These are phyloP conservation scores for Aromia moschata DNA, from an alignment of 2,888 invertebrate genomes.

Conservation along the genomic window DNA sequence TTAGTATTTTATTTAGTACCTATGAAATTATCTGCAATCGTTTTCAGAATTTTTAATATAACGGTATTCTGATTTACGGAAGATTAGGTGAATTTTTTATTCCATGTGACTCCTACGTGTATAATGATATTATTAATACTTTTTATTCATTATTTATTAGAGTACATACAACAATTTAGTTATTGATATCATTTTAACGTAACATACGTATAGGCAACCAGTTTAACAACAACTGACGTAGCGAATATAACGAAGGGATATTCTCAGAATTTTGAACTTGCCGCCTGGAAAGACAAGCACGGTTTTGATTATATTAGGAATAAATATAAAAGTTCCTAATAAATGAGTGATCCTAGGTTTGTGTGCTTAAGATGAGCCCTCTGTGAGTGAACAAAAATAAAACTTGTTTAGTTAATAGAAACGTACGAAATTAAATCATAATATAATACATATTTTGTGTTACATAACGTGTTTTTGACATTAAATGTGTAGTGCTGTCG, in stretches of 20 bases:
- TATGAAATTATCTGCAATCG: too few relatives aligned
- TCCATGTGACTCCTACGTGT: too few relatives aligned
- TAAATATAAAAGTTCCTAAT: slow-evolving; percentile 16
- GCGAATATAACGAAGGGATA: too few relatives aligned
- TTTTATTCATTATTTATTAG: too few relatives aligned
- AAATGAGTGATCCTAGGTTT: slow-evolving; percentile 15
- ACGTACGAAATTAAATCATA: slow-evolving; percentile 22
- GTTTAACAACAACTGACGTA: background rate
- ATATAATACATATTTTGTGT: slow-evolving; percentile 31
- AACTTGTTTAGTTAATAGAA: slow-evolving; percentile 22
- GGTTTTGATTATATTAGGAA: background rate
- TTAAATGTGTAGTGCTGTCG: slow-evolving; percentile 40
- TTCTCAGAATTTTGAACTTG: background rate
- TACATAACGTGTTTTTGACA: slow-evolving; percentile 40
- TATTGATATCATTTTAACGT: too few relatives aligned
- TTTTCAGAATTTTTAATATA: too few relatives aligned
- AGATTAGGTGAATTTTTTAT: too few relatives aligned
- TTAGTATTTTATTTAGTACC: too few relatives aligned
- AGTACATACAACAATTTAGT: too few relatives aligned
- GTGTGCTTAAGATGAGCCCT: slow-evolving; percentile 24
- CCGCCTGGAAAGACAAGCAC: background rate
- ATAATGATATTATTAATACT: too few relatives aligned
- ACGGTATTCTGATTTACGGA: too few relatives aligned
- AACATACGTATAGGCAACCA: too few relatives aligned
- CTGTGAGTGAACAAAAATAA: slow-evolving; percentile 31